These are phyloP conservation scores for Heteromormyrus szaboi DNA, from an alignment of 2,797 vertebrate species.

Conservation along the genomic window DNA sequence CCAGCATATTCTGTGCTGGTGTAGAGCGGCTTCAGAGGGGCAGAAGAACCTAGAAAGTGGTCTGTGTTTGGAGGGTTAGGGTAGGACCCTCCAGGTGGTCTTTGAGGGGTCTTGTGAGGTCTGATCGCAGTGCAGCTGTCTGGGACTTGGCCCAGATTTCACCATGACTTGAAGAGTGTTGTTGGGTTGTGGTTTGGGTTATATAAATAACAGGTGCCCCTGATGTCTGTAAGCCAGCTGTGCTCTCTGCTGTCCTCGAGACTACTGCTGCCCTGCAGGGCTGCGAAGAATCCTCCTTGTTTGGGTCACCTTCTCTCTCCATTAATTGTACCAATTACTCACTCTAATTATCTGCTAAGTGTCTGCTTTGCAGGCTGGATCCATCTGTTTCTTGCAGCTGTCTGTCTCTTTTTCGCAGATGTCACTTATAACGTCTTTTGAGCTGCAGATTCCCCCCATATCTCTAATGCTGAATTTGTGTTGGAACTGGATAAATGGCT, in stretches of 20 bases:
- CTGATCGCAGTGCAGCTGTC: not conserved
- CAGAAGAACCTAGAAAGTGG: not conserved
- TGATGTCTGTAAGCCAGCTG: not conserved
- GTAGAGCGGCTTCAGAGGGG: not conserved
- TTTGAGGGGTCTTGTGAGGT: not conserved
- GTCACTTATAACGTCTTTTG: not conserved
- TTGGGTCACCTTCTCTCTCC: not conserved
- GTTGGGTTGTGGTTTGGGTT: not conserved
- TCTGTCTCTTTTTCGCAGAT: not conserved
- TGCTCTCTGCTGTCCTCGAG: not conserved
- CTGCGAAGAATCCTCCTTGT: not conserved
- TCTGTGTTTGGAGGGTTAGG: not conserved
- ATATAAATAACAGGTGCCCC: not conserved
- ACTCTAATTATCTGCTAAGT: not conserved
- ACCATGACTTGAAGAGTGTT: not conserved
- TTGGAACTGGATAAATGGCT: not conserved
- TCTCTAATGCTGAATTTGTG: not conserved
- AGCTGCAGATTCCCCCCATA: not conserved
- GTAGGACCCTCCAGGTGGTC: not conserved
- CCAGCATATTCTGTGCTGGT: not conserved
- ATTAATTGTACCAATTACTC: slow-evolving; percentile 1
- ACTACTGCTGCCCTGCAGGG: not conserved
- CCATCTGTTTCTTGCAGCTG: not conserved
- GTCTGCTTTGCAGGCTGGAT: not conserved
- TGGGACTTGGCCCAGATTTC: not conserved